Evolutionary conservation across 2,888 invertebrate species (phyloP), one percentile per base, ranked within the genome.

Genomic region (Drosophila robusta): DNA sequence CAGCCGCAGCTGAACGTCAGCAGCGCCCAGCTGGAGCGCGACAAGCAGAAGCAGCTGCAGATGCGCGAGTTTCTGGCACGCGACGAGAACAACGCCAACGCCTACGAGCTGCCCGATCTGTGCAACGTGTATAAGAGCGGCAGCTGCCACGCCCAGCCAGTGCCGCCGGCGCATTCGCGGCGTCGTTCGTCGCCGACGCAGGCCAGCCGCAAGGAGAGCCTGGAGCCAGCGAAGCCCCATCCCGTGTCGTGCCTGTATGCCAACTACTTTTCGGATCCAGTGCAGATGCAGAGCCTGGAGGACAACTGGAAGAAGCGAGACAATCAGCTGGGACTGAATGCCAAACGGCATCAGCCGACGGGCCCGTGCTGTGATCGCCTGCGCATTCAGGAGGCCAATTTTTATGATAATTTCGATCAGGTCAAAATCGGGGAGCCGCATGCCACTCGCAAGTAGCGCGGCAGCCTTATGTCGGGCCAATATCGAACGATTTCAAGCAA

Each of bases 71-170:
- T 82, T 42, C 67, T 71, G 1, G 52, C 71, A 2, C 85, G 85
- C 8, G 82, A 82, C 49, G 77, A 84, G 5, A 65, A 4, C 52
- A 72, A 81, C 24, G 85, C 70, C 44, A 79, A 81, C 4, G 63
- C 65, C 36, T 79, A 38, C 22, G 81, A 82, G 47, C 29, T 70
- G 36, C 84, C 81, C 42, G 51, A 80, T 49, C 60, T 84, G 4
- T 42, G 44, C 24, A 73, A 66, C 18, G 70, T 71, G 0, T 84
- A 78, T 62, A 72, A 70, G 51, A 45, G 41, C 2, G 68, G 63
- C 41, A 73, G 60, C 50, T 64, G 47, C 12, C 58, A 58, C 4
- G 54, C 36, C 7, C 64, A 50, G 9, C 29, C 22, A 3, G 4
- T 29, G 36, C 1, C 12, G 2, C 22, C 8, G 0, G 3, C 2